Conservation (phyloP, 2,797 vertebrate species). For the Halcyon badia region DNA sequence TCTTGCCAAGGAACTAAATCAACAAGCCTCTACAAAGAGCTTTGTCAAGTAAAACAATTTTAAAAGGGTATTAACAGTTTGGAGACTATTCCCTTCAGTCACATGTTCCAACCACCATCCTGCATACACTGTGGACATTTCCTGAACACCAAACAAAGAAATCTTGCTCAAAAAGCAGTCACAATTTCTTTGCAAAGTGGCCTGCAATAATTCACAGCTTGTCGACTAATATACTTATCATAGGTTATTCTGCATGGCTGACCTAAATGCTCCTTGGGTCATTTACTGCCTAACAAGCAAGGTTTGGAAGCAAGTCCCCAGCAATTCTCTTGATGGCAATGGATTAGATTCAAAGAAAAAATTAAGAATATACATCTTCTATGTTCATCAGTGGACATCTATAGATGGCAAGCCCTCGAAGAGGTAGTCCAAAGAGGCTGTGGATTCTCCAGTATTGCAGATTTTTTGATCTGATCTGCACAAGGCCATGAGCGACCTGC, state of each 20-base stretch:
- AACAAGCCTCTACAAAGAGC: neutral
- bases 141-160: neutral
- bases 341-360: neutral
- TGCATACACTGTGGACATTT: neutral
- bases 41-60: neutral
- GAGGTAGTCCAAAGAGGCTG: neutral
- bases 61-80: neutral
- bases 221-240: neutral
- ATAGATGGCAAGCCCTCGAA: neutral
- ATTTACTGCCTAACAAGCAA: neutral
- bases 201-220: neutral
- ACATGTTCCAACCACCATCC: neutral
- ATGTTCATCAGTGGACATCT: neutral
- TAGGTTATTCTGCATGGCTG: neutral
- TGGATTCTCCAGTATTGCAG: neutral
- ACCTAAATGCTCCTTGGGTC: neutral
- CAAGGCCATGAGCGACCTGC: neutral
- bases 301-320: neutral
- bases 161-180: neutral
- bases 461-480: neutral
- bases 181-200: neutral
- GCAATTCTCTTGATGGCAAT: neutral
- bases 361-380: neutral
- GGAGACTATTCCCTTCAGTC: neutral
- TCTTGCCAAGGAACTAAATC: neutral